phyloP scores from a whole-genome alignment of 2,113 vertebrate species.

The Pollachius pollachius region DNA sequence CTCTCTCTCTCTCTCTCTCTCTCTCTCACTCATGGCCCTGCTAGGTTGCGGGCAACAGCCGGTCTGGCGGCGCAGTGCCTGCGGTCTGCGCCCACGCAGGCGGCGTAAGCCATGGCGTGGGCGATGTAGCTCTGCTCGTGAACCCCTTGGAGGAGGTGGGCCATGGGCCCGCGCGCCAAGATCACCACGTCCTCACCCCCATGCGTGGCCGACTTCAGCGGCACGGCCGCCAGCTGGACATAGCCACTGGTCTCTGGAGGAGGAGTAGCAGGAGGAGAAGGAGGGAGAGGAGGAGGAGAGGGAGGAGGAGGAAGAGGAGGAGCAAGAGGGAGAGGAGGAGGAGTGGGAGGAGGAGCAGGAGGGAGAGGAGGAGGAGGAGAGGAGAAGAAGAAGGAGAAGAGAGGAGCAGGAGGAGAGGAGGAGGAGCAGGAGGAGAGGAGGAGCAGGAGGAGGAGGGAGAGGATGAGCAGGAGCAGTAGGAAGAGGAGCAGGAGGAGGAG shows the following conservation, averaged over 20 bases:
- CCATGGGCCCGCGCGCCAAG: slow-evolving; percentile 72
- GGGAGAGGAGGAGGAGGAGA: background rate
- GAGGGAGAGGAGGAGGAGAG: background rate
- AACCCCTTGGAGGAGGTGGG: slow-evolving; percentile 73
- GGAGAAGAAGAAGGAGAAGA: too few species aligned
- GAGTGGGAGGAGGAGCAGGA: background rate
- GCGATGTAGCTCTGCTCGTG: slow-evolving; percentile 76
- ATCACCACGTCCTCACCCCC: slow-evolving; percentile 74
- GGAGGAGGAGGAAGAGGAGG: background rate
- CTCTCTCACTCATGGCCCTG: background rate
- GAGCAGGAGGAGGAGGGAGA: too few species aligned
- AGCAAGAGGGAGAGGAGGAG: background rate
- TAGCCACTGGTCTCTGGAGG: slow-evolving; percentile 64
- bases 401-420: too few species aligned
- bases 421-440: too few species aligned
- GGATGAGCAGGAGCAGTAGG: too few species aligned
- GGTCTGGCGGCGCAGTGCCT: slow-evolving; percentile 57
- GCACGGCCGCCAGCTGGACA: slow-evolving; percentile 64
- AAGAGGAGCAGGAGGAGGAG: too few species aligned
- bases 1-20: too few species aligned
- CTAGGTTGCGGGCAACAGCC: too few species aligned
- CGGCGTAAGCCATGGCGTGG: slow-evolving; percentile 72
- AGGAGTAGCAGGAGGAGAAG: background rate
- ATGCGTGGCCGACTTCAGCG: slow-evolving; percentile 63
- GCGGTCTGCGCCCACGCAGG: slow-evolving; percentile 67